Percentiles rank a stretch among this genome's conserved stretches.
phyloP scores from a whole-genome alignment of 2,888 invertebrate genomes.

The Argynnis bischoffii region DNA sequence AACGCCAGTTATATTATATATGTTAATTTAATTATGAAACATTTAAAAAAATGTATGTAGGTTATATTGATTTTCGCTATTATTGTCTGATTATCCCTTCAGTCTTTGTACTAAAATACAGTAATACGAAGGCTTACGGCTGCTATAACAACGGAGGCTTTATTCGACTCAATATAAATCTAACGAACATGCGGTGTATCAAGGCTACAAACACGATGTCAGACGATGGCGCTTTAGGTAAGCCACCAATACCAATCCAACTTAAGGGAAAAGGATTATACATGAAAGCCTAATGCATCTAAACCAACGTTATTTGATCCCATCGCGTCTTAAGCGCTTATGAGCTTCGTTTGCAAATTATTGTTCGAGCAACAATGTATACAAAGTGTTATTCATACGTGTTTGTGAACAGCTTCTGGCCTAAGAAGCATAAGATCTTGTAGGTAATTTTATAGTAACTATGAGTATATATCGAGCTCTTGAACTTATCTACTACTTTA shows the following conservation, averaged over 20 bases:
- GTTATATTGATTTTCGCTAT: constrained; percentile 3
- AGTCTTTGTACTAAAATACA: constrained; percentile 4
- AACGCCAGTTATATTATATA: too few species aligned
- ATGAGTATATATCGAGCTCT: too few species aligned
- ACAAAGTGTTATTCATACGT: constrained; percentile 50
- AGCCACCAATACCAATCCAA: constrained; percentile 68
- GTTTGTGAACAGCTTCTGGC: constrained; percentile 47
- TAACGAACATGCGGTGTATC: constrained; percentile 56
- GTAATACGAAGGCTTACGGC: constrained; percentile 30
- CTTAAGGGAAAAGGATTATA: constrained; percentile 71
- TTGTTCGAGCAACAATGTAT: constrained; percentile 63
- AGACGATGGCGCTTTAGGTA: constrained; percentile 66
- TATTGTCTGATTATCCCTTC: constrained; percentile 6
- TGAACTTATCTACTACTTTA: too few species aligned
- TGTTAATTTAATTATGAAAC: background rate
- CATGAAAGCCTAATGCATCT: constrained; percentile 57
- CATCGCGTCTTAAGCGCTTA: constrained; percentile 52
- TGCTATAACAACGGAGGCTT: constrained; percentile 46
- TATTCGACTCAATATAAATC: constrained; percentile 53
- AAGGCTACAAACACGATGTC: constrained; percentile 61
- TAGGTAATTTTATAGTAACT: background rate
- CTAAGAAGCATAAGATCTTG: background rate
- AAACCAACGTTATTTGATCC: constrained; percentile 67
- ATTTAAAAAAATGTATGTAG: background rate
- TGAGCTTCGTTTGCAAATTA: constrained; percentile 66